Evolutionary conservation across 2,888 invertebrate genomes (phyloP), one percentile per base, ranked within the genome.

Genomic region (Acleris literana): DNA sequence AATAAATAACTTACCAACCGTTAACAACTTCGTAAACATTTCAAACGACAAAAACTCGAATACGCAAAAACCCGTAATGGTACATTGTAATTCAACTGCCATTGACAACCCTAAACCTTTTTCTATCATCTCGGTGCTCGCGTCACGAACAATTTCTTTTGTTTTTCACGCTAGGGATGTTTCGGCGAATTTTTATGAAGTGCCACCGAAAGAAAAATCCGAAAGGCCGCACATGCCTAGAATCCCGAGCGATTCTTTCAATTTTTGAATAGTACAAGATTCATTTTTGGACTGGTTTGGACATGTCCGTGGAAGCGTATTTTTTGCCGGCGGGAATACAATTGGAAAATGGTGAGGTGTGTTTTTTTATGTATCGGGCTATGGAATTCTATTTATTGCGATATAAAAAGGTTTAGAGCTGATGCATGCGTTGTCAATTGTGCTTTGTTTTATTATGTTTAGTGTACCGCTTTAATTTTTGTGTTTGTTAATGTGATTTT

Each of bases 31-130:
- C 39, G 39, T 39, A 39, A 39, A 39, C 39, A 39, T 39, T 39
- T 39, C 39, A 11, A 33, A 33, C 33, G 33, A 13, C 39, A 39
- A 39, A 39, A 39, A 13, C 39, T 13, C 13, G 39, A 39, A 39
- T 13, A 39, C 59, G 22, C 43, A 54, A 46, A 59, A 54, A 54
- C 54, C 43, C 59, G 46, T 17, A 52, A 54, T 39, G 39, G 39
- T 39, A 13, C 13, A 39, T 39, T 39, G 39, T 17, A 46, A 46
- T 46, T 46, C 46, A 39, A 46, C 46, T 60, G 43, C 68, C 52
- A 13, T 62, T 66, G 48, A 70, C 69, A 61, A 76, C 75, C 76
- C 77, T 72, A 69, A 70, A 58, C 69, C 72, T 69, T 54, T 49
- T 54, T 49, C 60, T n/a, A 52, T 51, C 65, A 55, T 77, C 56